Conservation (phyloP, 2,797 vertebrate species). For the Zenarchopterus dispar region DNA sequence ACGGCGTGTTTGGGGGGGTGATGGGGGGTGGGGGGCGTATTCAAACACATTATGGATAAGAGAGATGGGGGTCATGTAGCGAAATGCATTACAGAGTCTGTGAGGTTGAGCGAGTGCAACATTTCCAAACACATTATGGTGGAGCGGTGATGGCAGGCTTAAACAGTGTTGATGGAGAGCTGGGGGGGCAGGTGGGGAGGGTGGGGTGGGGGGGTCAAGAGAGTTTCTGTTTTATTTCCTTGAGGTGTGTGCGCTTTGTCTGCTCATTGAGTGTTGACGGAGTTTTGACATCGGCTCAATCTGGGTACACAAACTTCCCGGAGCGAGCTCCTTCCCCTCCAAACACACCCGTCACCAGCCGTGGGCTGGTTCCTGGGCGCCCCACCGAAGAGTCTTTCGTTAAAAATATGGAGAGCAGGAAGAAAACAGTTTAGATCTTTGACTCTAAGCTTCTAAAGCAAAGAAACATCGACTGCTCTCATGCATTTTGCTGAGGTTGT, state of each 20-base stretch:
- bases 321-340: slow-evolving; percentile 45
- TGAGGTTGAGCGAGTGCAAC: slow-evolving; percentile 72
- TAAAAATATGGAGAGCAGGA: too few relatives aligned
- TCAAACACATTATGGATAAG: slow-evolving; percentile 75
- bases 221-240: slow-evolving; percentile 81
- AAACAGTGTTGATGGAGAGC: slow-evolving; percentile 76
- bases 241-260: slow-evolving; percentile 70
- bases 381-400: too few relatives aligned
- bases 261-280: slow-evolving; percentile 66
- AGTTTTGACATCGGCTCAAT: slow-evolving; percentile 77
- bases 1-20: slow-evolving; percentile 68
- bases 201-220: too few relatives aligned
- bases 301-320: slow-evolving; percentile 75
- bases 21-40: slow-evolving; percentile 72
- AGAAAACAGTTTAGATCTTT: too few relatives aligned
- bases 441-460: too few relatives aligned
- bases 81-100: slow-evolving; percentile 77
- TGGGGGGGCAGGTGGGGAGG: slow-evolving; percentile 58
- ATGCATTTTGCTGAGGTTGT: too few relatives aligned
- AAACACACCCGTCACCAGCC: background rate
- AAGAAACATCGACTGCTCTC: too few relatives aligned
- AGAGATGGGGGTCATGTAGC: slow-evolving; percentile 60
- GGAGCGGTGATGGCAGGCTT: slow-evolving; percentile 72
- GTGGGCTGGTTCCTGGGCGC: too few relatives aligned
- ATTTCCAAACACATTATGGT: slow-evolving; percentile 83